These are phyloP conservation scores for fruit fly (Drosophila melanogaster) DNA, from an alignment of 1,140 invertebrate species.

Conservation along the genomic window DNA sequence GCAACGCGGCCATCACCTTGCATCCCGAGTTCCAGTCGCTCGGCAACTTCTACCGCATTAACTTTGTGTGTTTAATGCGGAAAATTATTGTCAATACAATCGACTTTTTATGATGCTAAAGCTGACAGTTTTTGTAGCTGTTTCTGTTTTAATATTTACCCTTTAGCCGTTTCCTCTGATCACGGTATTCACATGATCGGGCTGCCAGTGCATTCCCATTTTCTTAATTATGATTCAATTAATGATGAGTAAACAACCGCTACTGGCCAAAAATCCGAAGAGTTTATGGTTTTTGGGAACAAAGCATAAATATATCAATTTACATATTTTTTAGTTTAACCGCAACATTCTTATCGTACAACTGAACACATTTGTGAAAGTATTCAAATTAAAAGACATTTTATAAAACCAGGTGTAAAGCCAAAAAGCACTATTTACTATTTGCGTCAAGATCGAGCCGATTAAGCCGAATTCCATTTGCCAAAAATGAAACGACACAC, in stretches of 20 bases:
- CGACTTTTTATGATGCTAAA: conserved; percentile 71
- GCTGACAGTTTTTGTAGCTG: conserved; percentile 67
- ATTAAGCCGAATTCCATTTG: conserved; percentile 31
- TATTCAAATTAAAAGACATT: neutral
- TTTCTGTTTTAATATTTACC: conserved; percentile 29
- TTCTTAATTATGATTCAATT: conserved; percentile 34
- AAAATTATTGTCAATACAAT: conserved; percentile 75
- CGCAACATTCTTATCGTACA: neutral
- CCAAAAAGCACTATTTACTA: neutral
- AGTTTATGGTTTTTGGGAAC: neutral
- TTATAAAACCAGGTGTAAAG: conserved; percentile 24
- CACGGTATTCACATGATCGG: neutral
- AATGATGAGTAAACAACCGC: conserved; percentile 6
- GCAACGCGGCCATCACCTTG: conserved; percentile 33
- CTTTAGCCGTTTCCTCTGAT: conserved; percentile 23
- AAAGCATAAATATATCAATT: no score
- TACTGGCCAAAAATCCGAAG: neutral
- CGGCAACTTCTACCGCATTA: conserved; percentile 59
- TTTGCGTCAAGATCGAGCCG: conserved; percentile 21
- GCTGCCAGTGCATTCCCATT: conserved; percentile 3
- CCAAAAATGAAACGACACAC: conserved; percentile 28
- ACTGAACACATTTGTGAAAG: neutral
- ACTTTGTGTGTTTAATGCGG: conserved; percentile 75
- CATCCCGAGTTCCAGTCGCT: conserved; percentile 17
- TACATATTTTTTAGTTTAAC: neutral